Evolutionary conservation across 2,888 invertebrate genomes (phyloP).

Genomic region (Lamellibrachia satsuma): DNA sequence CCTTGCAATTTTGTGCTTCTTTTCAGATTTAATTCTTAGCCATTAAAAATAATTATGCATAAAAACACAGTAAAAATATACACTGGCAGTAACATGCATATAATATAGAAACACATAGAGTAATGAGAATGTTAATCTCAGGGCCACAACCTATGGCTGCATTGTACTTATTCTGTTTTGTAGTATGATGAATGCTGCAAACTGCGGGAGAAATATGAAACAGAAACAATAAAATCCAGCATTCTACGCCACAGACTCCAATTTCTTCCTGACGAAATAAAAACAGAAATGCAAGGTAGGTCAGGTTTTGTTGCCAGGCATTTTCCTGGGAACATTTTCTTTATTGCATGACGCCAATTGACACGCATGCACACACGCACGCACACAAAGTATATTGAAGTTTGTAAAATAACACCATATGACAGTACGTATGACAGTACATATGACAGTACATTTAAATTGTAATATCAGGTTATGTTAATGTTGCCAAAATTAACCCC

Average conservation of each 20-base stretch:
- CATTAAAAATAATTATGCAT: not conserved
- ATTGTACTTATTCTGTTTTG: not conserved
- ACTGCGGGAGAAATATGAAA: constrained; percentile 60
- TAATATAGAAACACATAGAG: not conserved
- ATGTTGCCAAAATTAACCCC: not conserved
- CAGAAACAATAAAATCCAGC: constrained; percentile 63
- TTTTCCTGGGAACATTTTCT: not conserved
- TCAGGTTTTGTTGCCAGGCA: not conserved
- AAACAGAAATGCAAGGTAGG: constrained; percentile 60
- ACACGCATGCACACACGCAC: no score
- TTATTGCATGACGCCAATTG: not conserved
- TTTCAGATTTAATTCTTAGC: not conserved
- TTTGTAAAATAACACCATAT: no score
- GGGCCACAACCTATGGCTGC: not conserved
- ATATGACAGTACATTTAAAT: not conserved
- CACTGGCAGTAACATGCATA: not conserved
- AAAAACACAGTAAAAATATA: not conserved
- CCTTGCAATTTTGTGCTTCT: not conserved
- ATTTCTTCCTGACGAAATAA: constrained; percentile 56
- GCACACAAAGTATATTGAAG: no score
- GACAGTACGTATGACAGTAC: not conserved
- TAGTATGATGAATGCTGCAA: constrained; percentile 54
- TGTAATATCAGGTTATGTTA: not conserved
- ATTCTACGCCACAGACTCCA: constrained; percentile 59
- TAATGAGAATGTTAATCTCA: not conserved